A percentile compares a stretch with the other conserved stretches of the same genome.
Conservation (phyloP, 2,113 vertebrate genomes). For the Azemiops feae region DNA sequence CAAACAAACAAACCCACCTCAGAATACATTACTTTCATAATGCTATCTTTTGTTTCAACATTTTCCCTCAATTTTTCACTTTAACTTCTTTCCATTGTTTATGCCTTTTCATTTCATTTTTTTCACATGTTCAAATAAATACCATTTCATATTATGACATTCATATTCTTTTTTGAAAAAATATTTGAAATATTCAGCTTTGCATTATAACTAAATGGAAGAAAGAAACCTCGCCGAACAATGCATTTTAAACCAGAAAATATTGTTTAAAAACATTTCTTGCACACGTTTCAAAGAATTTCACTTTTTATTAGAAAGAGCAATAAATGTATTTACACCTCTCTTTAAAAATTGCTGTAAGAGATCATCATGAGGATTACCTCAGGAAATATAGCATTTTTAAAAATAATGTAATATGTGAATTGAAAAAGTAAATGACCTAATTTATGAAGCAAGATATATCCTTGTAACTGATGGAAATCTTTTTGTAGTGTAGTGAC, state of each 20-base stretch:
- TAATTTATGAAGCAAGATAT: not conserved
- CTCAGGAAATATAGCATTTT: not conserved
- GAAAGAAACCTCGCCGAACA: not conserved
- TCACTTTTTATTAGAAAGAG: not conserved
- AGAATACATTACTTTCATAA: not conserved
- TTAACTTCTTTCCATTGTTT: not conserved
- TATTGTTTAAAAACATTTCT: not conserved
- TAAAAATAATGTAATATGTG: not conserved
- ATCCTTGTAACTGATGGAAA: not conserved
- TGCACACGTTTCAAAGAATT: not conserved
- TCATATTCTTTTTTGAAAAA: not conserved
- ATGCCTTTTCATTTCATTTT: not conserved
- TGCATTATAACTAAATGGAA: not conserved
- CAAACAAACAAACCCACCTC: not conserved
- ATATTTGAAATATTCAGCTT: not conserved
- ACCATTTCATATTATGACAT: not conserved
- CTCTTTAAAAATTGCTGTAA: not conserved
- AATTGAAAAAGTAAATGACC: not conserved
- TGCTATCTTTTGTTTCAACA: not conserved
- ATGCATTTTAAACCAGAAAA: not conserved
- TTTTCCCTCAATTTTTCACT: not conserved
- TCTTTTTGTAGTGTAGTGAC: not conserved
- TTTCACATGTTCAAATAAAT: not conserved
- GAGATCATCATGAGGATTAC: not conserved
- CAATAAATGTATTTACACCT: not conserved